Conservation (phyloP, 1,140 invertebrate genomes). For the Bombus waltoni region DNA sequence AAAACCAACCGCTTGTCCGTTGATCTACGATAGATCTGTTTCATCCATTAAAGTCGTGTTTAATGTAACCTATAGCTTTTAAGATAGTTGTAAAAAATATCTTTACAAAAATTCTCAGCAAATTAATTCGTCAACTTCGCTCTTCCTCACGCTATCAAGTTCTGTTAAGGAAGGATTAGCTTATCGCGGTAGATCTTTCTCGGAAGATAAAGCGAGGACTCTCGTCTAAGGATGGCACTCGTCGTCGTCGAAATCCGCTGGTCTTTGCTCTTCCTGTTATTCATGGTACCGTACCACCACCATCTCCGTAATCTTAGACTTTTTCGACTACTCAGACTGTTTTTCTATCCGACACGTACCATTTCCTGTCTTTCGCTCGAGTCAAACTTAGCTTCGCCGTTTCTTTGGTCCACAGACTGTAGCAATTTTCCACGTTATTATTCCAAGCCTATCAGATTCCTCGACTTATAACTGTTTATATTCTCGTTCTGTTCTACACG, state of each 20-base stretch:
- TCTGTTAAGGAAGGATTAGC: neutral
- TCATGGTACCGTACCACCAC: neutral
- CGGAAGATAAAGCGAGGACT: neutral
- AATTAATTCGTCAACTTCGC: neutral
- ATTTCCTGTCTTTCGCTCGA: neutral
- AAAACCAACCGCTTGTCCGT: neutral
- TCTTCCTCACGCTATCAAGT: neutral
- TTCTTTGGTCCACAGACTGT: constrained; percentile 3
- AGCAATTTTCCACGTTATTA: constrained; percentile 7
- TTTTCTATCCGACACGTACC: neutral
- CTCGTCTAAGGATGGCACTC: no score
- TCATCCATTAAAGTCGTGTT: neutral
- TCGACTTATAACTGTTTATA: neutral
- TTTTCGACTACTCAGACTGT: neutral
- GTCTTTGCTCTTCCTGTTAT: neutral
- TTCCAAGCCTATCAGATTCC: neutral
- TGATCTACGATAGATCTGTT: neutral
- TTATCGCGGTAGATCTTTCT: neutral
- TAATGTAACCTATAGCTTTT: neutral
- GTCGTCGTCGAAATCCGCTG: neutral
- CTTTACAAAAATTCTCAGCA: no score
- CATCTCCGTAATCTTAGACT: neutral
- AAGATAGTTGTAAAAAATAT: neutral
- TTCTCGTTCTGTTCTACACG: neutral
- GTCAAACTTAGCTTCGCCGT: neutral